A percentile compares a stretch with the other conserved stretches of the same genome.
Evolutionary conservation across 2,888 invertebrate genomes (phyloP).

Genomic region (Apodemia duryi): DNA sequence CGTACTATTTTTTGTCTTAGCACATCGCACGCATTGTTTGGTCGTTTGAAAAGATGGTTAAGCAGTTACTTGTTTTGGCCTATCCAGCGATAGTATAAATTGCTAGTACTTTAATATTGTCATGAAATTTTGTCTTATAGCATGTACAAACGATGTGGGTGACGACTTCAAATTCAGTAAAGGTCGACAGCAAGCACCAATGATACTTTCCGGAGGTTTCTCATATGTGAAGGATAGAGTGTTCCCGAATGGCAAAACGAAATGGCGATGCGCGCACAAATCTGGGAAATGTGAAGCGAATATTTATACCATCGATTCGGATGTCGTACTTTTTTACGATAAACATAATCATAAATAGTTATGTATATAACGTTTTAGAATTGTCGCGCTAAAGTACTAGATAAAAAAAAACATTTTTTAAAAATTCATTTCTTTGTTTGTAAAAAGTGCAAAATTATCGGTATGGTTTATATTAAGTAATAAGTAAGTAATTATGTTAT

Average conservation of each 20-base stretch:
- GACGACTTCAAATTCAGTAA: slow-evolving; percentile 47
- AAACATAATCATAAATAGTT: slow-evolving; percentile 45
- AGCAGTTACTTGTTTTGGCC: neutral
- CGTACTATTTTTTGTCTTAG: neutral
- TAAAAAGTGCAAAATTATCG: no score
- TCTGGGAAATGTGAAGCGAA: slow-evolving; percentile 47
- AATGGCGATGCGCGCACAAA: slow-evolving; percentile 49
- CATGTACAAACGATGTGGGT: slow-evolving; percentile 25
- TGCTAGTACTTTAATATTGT: neutral
- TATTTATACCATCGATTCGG: slow-evolving; percentile 49
- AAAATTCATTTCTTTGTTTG: no score
- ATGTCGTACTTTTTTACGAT: slow-evolving; percentile 51
- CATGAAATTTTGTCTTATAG: slow-evolving; percentile 24
- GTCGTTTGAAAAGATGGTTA: neutral
- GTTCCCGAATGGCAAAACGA: slow-evolving; percentile 46
- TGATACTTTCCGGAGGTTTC: slow-evolving; percentile 48
- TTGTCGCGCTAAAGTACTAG: neutral
- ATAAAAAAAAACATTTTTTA: neutral
- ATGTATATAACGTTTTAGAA: neutral
- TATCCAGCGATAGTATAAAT: neutral
- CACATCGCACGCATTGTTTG: neutral
- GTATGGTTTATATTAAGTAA: no score
- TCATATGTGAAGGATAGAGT: slow-evolving; percentile 48
- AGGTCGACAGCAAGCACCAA: slow-evolving; percentile 40
- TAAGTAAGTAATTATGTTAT: no score